Evolutionary conservation across 2,113 vertebrate genomes (phyloP).

Genomic region (Mustela lutreola): DNA sequence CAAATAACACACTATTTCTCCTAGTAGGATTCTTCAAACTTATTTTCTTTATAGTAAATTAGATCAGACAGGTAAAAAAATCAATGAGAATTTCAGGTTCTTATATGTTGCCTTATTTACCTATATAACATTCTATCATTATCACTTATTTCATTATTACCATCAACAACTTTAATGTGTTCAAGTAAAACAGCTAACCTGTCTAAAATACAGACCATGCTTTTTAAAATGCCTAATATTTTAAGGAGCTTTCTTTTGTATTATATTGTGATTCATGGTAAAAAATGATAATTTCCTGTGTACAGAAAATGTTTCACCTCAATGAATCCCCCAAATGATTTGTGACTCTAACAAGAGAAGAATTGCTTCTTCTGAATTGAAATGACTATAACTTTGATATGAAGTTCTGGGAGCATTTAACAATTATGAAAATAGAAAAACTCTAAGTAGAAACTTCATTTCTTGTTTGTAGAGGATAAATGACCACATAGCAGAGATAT

Average conservation of each 20-base stretch:
- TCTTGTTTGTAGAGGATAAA: conserved; percentile 27
- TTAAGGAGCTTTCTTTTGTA: not conserved
- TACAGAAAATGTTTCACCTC: conserved; percentile 24
- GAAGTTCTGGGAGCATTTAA: conserved; percentile 19
- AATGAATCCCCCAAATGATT: conserved; percentile 34
- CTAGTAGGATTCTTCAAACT: not conserved
- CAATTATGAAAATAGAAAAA: conserved; percentile 20
- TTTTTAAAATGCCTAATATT: conserved; percentile 15
- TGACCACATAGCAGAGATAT: not conserved
- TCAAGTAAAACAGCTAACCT: not conserved
- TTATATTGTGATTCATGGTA: not conserved
- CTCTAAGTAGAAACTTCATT: not conserved
- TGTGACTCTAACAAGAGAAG: not conserved
- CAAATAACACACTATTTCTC: not conserved
- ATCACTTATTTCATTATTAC: not conserved
- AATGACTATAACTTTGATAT: not conserved
- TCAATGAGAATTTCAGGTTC: not conserved
- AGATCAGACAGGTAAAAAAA: not conserved
- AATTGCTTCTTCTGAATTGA: conserved; percentile 22
- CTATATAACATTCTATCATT: not conserved
- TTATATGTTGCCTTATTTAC: not conserved
- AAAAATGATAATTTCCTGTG: not conserved
- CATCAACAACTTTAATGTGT: not conserved
- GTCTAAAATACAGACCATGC: not conserved
- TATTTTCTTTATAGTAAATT: not conserved